Evolutionary conservation across 2,797 vertebrate species (phyloP).

Genomic region (Discoglossus pictus): DNA sequence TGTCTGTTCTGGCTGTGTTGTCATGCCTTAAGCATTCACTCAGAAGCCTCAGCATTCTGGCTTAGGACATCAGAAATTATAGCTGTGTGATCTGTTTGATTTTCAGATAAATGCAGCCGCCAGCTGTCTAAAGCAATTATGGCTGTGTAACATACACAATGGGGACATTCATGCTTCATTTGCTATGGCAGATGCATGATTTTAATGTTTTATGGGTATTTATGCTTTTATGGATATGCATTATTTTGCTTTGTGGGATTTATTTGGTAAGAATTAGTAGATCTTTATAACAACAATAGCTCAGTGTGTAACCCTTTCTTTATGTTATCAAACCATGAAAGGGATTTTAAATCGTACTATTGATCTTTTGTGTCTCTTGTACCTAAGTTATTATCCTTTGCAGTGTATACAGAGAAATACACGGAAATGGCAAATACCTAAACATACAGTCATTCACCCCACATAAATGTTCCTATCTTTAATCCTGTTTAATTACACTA

Average conservation of each 20-base stretch:
- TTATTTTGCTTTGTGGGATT: background rate
- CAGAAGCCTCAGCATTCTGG: constrained; percentile 52
- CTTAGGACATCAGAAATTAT: constrained; percentile 49
- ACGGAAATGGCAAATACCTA: too few species aligned
- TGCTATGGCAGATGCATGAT: constrained; percentile 23
- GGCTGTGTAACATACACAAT: constrained; percentile 10
- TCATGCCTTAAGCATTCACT: constrained; percentile 41
- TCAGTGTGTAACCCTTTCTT: too few species aligned
- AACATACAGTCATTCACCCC: too few species aligned
- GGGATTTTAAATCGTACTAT: too few species aligned
- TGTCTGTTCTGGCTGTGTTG: constrained; percentile 39
- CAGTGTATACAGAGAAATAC: too few species aligned
- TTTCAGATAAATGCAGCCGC: constrained; percentile 50
- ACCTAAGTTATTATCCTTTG: too few species aligned
- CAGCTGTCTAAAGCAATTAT: constrained; percentile 48
- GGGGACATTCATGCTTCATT: constrained; percentile 24
- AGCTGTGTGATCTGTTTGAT: constrained; percentile 43
- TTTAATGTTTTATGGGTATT: constrained; percentile 36
- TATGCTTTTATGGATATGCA: background rate
- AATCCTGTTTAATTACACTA: too few species aligned
- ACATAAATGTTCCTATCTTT: too few species aligned
- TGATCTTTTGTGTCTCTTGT: too few species aligned
- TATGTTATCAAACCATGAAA: too few species aligned
- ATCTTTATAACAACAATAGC: background rate
- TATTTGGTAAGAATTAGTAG: constrained; percentile 20